phyloP scores from a whole-genome alignment of 2,888 invertebrate species.

The Melanargia galathea region DNA sequence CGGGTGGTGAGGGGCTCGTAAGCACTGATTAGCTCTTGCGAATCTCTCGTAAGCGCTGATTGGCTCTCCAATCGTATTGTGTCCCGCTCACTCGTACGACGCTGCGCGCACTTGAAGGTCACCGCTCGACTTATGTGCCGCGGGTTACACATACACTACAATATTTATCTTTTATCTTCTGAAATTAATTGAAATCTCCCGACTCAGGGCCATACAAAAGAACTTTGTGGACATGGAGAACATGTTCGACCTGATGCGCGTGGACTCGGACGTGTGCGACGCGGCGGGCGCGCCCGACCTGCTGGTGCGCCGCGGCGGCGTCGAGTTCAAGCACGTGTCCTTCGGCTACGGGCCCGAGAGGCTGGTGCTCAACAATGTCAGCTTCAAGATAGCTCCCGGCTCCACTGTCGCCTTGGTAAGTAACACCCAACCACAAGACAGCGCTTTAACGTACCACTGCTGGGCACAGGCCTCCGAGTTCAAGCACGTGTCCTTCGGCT shows the following conservation, averaged over 20 bases:
- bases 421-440: too few species aligned
- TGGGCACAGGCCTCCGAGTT: too few species aligned
- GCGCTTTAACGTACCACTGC: too few species aligned
- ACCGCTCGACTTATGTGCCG: too few species aligned
- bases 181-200: background rate
- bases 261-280: constrained; percentile 93
- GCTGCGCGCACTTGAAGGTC: too few species aligned
- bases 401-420: constrained; percentile 90
- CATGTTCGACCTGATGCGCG: constrained; percentile 97
- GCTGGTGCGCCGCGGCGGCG: constrained; percentile 85
- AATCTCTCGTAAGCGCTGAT: too few species aligned
- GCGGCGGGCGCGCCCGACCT: constrained; percentile 89
- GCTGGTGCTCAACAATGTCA: constrained; percentile 88
- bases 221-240: constrained; percentile 99
- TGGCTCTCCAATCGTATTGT: too few species aligned
- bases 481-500: constrained; percentile 94
- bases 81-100: too few species aligned
- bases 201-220: constrained; percentile 93
- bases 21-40: too few species aligned
- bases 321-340: constrained; percentile 94
- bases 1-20: too few species aligned
- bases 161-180: background rate
- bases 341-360: constrained; percentile 94
- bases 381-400: constrained; percentile 90
- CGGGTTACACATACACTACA: too few species aligned